Conservation (phyloP, 2,888 invertebrate genomes). For the Lepidocyrtinus sp. region DNA sequence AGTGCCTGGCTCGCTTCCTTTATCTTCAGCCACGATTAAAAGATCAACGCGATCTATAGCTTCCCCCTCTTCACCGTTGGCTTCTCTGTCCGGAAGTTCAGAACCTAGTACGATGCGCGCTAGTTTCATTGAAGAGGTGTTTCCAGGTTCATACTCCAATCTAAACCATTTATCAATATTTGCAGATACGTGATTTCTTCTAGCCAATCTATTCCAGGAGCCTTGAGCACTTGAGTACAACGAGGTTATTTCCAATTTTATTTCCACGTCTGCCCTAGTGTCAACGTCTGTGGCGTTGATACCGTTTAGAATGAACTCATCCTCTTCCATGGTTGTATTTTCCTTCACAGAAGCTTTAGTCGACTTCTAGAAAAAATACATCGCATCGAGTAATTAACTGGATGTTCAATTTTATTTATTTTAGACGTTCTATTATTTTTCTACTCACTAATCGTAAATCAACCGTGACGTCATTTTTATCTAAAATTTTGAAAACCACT, state of each 20-base stretch:
- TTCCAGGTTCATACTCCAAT: not conserved
- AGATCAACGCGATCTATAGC: constrained; percentile 69
- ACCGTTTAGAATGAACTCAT: not conserved
- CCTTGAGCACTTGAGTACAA: not conserved
- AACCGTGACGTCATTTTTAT: constrained; percentile 36
- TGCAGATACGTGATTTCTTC: no score
- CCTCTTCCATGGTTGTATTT: not conserved
- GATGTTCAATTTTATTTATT: no score
- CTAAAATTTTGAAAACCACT: constrained; percentile 44
- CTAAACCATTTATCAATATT: constrained; percentile 39
- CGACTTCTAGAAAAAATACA: not conserved
- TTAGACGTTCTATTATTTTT: no score
- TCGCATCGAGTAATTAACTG: no score
- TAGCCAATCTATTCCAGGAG: not conserved
- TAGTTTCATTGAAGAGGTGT: not conserved
- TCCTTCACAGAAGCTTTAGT: not conserved
- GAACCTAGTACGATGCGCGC: constrained; percentile 26
- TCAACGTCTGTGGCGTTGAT: not conserved
- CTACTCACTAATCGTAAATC: constrained; percentile 40
- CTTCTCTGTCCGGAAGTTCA: constrained; percentile 46
- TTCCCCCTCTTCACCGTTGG: constrained; percentile 23
- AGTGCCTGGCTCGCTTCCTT: constrained; percentile 4
- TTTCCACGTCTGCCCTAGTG: not conserved
- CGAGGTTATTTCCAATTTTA: not conserved
- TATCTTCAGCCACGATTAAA: constrained; percentile 64